Evolutionary conservation across 2,888 invertebrate genomes (phyloP), one percentile per base, ranked within the genome.

Genomic region (Drosophila parthenogenetica): DNA sequence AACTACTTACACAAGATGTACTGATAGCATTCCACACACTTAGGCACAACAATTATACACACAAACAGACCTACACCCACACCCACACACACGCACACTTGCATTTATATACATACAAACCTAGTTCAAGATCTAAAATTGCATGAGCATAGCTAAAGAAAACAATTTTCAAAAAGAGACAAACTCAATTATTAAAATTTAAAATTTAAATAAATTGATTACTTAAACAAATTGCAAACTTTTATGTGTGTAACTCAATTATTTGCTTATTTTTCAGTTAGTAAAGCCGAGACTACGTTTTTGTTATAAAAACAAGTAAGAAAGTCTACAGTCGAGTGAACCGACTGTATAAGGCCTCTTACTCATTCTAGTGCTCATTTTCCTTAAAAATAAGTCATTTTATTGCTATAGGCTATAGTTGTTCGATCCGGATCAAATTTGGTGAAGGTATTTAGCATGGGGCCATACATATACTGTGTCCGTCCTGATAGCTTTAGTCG

Each of bases 141-240:
- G 73, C 73, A 73, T 67, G 60, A 57, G 74, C 77, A 57, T 72
- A 72, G 74, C 74, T 77, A 63, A 72, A 50, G 3, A 57, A 19
- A 54, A 32, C 35, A 35, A 25, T 25, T 25, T 25, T 25, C 35
- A 35, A 35, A 32, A 32, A 11, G 11, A 13, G 35, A 32, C 11
- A 49, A 67, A 17, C 60, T 75, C 77, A 75, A 75, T 77, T 75
- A 75, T 58, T 73, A 77, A 49, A 75, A 73, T 67, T 77, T 67
- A 60, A 75, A 72, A 75, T 67, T 77, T 77, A 60, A 75, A 75
- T 77, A 75, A 77, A 72, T 53, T 29, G 40, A 74, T 74, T 71
- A 62, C 35, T 51, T 60, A 45, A 51, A 51, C 43, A 5, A 61
- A 59, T 48, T 32, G 13, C 17, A 40, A 22, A 8, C 2, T 8